Evolutionary conservation across 2,113 vertebrate species (phyloP).

Genomic region (Atractosteus spatula): DNA sequence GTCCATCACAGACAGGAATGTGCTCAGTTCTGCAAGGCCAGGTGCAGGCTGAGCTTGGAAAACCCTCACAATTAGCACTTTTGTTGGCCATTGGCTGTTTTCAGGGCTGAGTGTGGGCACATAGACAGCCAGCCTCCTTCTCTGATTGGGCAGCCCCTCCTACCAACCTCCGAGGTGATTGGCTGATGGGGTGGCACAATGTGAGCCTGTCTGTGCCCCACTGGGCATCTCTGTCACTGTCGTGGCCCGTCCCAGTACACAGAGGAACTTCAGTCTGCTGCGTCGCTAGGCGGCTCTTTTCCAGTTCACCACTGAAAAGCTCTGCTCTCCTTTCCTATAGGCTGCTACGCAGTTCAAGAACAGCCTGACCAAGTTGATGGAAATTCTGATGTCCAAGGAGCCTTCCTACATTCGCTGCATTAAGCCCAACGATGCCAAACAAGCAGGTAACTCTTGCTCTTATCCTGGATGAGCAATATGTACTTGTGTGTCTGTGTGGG

Average conservation of each 20-base stretch:
- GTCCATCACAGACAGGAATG: too few species aligned
- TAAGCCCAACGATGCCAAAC: slow-evolving; percentile 95
- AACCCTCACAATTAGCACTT: too few species aligned
- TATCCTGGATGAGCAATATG: background rate
- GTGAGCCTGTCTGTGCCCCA: slow-evolving; percentile 29
- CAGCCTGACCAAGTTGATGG: slow-evolving; percentile 92
- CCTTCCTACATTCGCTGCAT: slow-evolving; percentile 96
- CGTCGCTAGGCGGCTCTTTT: background rate
- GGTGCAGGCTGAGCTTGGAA: too few species aligned
- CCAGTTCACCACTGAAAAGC: slow-evolving; percentile 5
- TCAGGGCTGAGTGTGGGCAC: background rate
- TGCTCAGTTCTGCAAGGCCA: too few species aligned
- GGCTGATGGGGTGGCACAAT: slow-evolving; percentile 26
- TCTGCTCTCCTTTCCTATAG: slow-evolving; percentile 54
- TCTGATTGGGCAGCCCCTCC: background rate
- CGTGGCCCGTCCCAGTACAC: background rate
- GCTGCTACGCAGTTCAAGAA: slow-evolving; percentile 95
- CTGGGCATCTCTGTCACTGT: background rate
- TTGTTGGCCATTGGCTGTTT: too few species aligned
- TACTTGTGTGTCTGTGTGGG: background rate
- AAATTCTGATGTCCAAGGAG: slow-evolving; percentile 97
- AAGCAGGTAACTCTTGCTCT: slow-evolving; percentile 69
- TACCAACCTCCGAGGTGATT: slow-evolving; percentile 17
- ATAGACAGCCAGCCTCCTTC: slow-evolving; percentile 4
- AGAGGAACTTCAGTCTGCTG: too few species aligned